Conservation (phyloP, 92 coral and sea anemone genomes). For the Diadumene lineata region DNA sequence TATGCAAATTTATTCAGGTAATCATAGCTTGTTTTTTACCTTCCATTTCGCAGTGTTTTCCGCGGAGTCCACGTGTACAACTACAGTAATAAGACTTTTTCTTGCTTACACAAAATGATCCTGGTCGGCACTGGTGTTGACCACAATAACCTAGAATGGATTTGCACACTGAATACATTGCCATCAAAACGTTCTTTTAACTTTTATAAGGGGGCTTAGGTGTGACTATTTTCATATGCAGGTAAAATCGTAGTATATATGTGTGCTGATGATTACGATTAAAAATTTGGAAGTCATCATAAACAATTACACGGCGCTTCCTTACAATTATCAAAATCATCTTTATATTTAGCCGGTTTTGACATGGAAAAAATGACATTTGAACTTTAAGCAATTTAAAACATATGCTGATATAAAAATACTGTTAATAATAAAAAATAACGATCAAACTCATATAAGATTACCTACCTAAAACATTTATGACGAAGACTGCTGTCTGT, state of each 20-base stretch:
- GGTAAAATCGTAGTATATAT: not conserved
- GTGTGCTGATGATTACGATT: not conserved
- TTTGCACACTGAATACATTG: not conserved
- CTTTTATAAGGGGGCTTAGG: too few species aligned
- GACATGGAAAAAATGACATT: too few species aligned
- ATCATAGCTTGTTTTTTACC: not conserved
- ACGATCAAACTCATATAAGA: not conserved
- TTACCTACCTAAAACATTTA: not conserved
- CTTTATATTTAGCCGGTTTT: too few species aligned
- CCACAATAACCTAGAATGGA: not conserved
- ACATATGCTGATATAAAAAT: not conserved
- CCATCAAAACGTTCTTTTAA: not conserved
- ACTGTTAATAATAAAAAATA: not conserved
- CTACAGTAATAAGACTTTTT: constrained; percentile 1
- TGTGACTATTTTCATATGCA: too few species aligned
- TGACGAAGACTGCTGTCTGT: not conserved
- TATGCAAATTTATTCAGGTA: not conserved
- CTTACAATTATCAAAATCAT: too few species aligned
- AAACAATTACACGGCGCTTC: too few species aligned
- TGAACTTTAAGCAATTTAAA: too few species aligned
- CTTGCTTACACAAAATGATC: not conserved
- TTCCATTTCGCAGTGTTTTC: constrained; percentile 10
- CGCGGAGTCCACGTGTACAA: not conserved
- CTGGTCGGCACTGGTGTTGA: constrained; percentile 2
- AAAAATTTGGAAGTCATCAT: too few species aligned